Conservation (phyloP, 2,113 vertebrate species). For the Pseudorhombus dupliciocellatus region DNA sequence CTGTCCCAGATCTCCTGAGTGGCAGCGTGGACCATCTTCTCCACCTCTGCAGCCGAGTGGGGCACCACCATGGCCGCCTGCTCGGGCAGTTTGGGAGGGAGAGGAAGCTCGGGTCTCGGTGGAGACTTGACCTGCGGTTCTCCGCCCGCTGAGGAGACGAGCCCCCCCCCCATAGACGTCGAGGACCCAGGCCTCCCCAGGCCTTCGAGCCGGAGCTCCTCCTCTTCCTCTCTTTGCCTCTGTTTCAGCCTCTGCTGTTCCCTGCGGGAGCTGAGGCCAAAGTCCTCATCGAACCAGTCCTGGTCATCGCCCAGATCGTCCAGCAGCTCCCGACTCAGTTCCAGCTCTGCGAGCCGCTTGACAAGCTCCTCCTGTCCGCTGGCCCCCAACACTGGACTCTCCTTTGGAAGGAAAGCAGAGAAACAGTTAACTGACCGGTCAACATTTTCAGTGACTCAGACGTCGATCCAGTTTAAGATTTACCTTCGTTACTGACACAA, state of each 20-base stretch:
- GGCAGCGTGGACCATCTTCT: conserved; percentile 87
- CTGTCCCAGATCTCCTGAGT: conserved; percentile 90
- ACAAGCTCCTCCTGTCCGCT: conserved; percentile 93
- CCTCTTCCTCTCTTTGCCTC: conserved; percentile 71
- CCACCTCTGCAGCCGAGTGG: conserved; percentile 86
- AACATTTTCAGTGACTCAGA: conserved; percentile 3
- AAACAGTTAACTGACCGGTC: background rate
- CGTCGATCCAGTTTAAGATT: background rate
- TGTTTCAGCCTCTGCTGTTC: conserved; percentile 84
- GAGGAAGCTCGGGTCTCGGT: conserved; percentile 80
- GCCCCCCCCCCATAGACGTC: conserved; percentile 39
- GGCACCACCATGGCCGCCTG: conserved; percentile 89
- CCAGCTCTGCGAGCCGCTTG: conserved; percentile 92
- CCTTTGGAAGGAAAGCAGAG: conserved; percentile 69
- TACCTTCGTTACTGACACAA: conserved; percentile 1
- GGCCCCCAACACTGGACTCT: conserved; percentile 91
- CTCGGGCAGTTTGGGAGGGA: conserved; percentile 83
- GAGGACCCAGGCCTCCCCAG: conserved; percentile 32
- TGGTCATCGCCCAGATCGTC: conserved; percentile 91
- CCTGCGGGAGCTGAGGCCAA: conserved; percentile 90
- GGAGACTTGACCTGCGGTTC: conserved; percentile 76
- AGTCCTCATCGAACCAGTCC: conserved; percentile 99
- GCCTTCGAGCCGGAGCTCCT: conserved; percentile 46
- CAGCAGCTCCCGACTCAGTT: conserved; percentile 89
- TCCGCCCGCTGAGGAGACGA: conserved; percentile 40